A percentile compares a stretch with the other conserved stretches of the same genome.
These are phyloP conservation scores for Picus viridis DNA, from an alignment of 2,797 vertebrate genomes.

Conservation along the genomic window DNA sequence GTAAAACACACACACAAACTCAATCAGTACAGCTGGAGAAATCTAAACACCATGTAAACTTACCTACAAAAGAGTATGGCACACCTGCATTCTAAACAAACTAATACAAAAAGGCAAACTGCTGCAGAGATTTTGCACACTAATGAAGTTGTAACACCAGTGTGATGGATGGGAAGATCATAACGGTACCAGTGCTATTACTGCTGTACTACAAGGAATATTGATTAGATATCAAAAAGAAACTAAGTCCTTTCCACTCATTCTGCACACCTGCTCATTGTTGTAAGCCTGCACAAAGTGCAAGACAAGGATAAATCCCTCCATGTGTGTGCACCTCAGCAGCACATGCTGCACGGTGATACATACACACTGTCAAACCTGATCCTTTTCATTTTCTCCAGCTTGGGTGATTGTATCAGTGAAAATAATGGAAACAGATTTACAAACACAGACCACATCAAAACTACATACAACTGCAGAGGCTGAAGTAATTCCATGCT, in stretches of 20 bases:
- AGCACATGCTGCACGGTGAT: not conserved
- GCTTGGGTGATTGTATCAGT: not conserved
- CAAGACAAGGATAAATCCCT: not conserved
- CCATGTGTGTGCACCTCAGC: not conserved
- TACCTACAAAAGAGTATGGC: not conserved
- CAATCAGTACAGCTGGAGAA: not conserved
- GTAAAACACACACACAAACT: slow-evolving; percentile 52
- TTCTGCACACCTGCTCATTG: not conserved
- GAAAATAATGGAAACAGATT: not conserved
- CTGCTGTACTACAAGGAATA: not conserved
- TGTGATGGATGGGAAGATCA: not conserved
- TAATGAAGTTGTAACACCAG: not conserved
- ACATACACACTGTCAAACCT: not conserved
- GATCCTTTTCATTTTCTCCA: not conserved
- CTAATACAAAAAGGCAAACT: not conserved
- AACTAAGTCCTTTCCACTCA: not conserved
- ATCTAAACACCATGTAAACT: not conserved
- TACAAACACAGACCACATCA: not conserved
- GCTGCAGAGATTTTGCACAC: not conserved
- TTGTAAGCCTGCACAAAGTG: not conserved
- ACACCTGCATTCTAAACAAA: not conserved
- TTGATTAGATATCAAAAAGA: not conserved
- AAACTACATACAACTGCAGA: not conserved
- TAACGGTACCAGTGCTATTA: not conserved
- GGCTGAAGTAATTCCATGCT: not conserved